A percentile compares a stretch with the other conserved stretches of the same genome.
Conservation (phyloP, 2,113 vertebrate genomes). For the Oreochromis tanganicae region DNA sequence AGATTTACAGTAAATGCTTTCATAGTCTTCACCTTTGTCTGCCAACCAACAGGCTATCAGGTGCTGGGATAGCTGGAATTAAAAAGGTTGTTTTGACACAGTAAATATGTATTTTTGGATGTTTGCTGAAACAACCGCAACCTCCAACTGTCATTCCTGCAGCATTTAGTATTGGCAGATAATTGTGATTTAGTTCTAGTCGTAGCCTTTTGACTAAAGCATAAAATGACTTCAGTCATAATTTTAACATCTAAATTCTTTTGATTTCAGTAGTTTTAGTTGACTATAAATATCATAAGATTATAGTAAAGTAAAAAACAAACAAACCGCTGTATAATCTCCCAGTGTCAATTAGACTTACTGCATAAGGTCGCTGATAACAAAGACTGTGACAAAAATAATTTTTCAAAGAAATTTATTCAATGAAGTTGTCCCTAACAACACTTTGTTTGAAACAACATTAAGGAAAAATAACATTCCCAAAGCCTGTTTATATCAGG, state of each 20-base stretch:
- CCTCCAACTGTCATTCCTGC: background rate
- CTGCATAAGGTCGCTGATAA: background rate
- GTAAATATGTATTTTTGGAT: background rate
- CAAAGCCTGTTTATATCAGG: background rate
- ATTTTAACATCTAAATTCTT: accelerated
- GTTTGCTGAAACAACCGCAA: background rate
- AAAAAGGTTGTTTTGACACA: background rate
- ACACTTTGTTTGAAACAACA: background rate
- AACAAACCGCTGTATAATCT: background rate
- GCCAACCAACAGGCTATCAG: background rate
- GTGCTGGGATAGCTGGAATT: background rate
- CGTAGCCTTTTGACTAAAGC: background rate
- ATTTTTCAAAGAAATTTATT: background rate
- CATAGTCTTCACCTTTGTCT: background rate
- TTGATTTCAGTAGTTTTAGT: background rate
- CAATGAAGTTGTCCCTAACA: background rate
- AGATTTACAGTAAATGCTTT: conserved; percentile 9
- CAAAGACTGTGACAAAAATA: background rate
- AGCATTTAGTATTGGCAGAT: background rate
- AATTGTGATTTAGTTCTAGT: background rate
- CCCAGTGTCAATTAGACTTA: background rate
- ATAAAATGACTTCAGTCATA: background rate
- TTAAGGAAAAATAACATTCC: background rate
- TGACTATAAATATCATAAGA: background rate
- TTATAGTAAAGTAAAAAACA: background rate